phyloP scores from a whole-genome alignment of 2,113 vertebrate species.

The Apodemus speciosus region DNA sequence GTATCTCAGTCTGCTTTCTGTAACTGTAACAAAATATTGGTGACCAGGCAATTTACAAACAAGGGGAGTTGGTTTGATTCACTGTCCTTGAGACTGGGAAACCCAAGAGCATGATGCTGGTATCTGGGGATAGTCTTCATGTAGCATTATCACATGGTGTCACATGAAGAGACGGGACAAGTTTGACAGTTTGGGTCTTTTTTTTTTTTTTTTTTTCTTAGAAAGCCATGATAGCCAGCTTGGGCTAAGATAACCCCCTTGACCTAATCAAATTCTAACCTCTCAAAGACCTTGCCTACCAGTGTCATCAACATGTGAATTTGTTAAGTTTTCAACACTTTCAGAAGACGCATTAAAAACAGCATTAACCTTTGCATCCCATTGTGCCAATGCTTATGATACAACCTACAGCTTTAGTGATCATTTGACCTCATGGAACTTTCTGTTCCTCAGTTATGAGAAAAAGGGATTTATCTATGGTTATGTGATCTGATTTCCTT shows the following conservation, averaged over 20 bases:
- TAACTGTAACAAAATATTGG: not conserved
- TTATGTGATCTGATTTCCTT: not conserved
- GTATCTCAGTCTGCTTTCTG: not conserved
- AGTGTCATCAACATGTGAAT: not conserved
- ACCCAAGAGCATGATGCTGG: not conserved
- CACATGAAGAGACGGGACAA: not conserved
- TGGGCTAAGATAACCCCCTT: not conserved
- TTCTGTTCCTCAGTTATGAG: not conserved
- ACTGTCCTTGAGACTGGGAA: not conserved
- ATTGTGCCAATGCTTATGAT: not conserved
- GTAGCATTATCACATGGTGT: too few species aligned
- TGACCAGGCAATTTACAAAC: not conserved
- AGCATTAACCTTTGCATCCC: not conserved
- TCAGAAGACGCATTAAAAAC: not conserved
- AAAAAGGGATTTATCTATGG: not conserved
- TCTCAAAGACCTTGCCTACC: not conserved
- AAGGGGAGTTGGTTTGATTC: not conserved
- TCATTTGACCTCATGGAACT: not conserved
- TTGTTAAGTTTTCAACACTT: not conserved
- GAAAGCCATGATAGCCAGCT: not conserved
- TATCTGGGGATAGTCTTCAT: not conserved
- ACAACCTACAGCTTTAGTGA: not conserved
- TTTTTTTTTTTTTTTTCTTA: not conserved
- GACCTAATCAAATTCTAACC: not conserved
- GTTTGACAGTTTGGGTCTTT: not conserved